A percentile compares a stretch with the other conserved stretches of the same genome.
Evolutionary conservation across 2,797 vertebrate genomes (phyloP).

Genomic region (Megalops cyprinoides): DNA sequence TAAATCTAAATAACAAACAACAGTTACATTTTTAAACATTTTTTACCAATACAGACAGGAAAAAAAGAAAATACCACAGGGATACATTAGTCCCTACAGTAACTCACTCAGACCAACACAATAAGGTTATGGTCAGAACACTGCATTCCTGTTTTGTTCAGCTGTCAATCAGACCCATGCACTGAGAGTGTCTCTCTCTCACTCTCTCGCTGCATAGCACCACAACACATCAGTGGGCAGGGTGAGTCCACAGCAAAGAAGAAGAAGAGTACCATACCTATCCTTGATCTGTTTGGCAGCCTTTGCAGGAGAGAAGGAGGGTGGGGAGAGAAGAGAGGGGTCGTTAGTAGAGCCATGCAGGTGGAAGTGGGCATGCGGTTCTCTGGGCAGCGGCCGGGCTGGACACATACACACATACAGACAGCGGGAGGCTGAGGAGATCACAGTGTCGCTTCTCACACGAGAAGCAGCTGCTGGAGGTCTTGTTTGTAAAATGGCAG

Average conservation of each 20-base stretch:
- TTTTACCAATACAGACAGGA: background rate
- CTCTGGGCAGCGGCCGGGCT: slow-evolving; percentile 17
- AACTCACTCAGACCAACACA: background rate
- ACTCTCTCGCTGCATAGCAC: background rate
- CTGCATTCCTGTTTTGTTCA: slow-evolving; percentile 1
- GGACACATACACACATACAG: slow-evolving; percentile 29
- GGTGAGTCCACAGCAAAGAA: slow-evolving; percentile 27
- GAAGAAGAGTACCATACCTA: slow-evolving; percentile 81
- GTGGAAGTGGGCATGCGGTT: slow-evolving; percentile 68
- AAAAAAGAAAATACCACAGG: background rate
- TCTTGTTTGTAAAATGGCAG: background rate
- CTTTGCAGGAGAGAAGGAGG: slow-evolving; percentile 76
- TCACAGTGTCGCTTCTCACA: background rate
- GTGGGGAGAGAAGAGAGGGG: slow-evolving; percentile 74
- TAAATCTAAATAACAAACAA: background rate
- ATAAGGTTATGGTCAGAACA: background rate
- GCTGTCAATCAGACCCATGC: background rate
- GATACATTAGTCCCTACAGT: background rate
- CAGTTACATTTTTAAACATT: background rate
- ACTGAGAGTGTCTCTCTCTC: background rate
- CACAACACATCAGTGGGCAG: background rate
- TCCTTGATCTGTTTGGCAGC: slow-evolving; percentile 95
- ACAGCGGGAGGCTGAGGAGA: background rate
- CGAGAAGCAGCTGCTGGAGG: background rate
- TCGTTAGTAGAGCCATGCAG: slow-evolving; percentile 81